These are phyloP conservation scores for Noctilio leporinus DNA, from an alignment of 2,113 vertebrate species.

Conservation along the genomic window DNA sequence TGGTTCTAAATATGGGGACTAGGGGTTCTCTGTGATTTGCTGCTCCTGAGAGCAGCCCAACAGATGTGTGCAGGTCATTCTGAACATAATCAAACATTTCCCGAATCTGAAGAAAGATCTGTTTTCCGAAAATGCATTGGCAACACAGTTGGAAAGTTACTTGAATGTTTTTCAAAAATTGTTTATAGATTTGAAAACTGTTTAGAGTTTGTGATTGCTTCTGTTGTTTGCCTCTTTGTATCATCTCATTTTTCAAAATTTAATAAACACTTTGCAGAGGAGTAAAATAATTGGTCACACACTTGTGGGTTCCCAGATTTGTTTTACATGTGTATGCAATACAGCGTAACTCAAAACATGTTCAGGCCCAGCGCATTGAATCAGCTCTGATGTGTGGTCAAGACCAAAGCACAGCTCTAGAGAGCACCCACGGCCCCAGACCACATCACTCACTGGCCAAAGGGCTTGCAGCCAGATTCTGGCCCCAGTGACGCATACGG, in stretches of 20 bases:
- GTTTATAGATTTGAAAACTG: constrained; percentile 71
- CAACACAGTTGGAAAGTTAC: constrained; percentile 67
- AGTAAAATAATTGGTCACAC: constrained; percentile 68
- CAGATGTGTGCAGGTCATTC: constrained; percentile 12
- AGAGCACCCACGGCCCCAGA: background rate
- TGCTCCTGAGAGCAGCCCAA: background rate
- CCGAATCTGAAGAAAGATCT: constrained; percentile 43
- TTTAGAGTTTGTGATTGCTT: constrained; percentile 70
- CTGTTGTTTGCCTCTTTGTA: constrained; percentile 72
- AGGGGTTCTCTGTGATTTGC: background rate
- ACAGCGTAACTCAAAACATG: constrained; percentile 40
- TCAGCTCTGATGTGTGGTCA: constrained; percentile 14
- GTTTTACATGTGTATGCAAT: constrained; percentile 42
- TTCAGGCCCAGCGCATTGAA: background rate
- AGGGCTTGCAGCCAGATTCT: background rate
- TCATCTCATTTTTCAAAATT: constrained; percentile 70
- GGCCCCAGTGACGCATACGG: background rate
- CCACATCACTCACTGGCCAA: background rate
- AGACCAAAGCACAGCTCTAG: constrained; percentile 26
- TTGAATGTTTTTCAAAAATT: constrained; percentile 70
- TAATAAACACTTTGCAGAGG: constrained; percentile 72
- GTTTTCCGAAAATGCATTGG: constrained; percentile 46
- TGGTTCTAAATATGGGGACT: background rate
- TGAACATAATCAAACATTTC: constrained; percentile 38
- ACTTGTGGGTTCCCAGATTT: constrained; percentile 66